Evolutionary conservation across 2,888 invertebrate genomes (phyloP), one percentile per base, ranked within the genome.

Genomic region (Petrolisthes cinctipes): DNA sequence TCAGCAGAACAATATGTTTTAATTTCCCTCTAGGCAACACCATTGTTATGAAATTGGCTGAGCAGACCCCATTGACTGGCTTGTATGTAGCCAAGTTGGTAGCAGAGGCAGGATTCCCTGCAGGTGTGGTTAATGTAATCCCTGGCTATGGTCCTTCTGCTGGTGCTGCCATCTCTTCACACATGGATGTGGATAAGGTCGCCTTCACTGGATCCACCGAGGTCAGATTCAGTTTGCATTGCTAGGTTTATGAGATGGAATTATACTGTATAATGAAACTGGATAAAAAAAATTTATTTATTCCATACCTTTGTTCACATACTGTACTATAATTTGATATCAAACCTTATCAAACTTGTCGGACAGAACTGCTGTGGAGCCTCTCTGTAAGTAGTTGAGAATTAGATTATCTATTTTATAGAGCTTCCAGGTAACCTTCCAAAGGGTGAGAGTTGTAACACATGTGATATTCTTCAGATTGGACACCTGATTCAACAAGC

Each of bases 31-130:
- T 91, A 93, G 94, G 95, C 73, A 95, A 97, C 93, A 96, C 96
- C 0, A 94, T 98, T 11, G 95, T 98, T 37, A 94, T 98, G 92
- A 99, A 99, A 93, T 97, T 98, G 0, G 98, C 99, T 0, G 98
- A 99, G 92, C 98, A 98, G 93, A 99, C 98, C 0, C 97, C 97
- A 0, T 94, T 99, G 86, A 97, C 98, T 0, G 97, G 98, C 0
- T 94, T 98, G 0, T 97, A 98, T 92, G 92, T 97, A 4, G 98
- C 98, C 0, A 95, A 97, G 91, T 94, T 99, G 82, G 93, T 94
- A 82, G 96, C 96, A 93, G 96, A 98, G 93, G 98, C 97, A 9
- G 98, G 98, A 0, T 97, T 98, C 93, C 98, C 98, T 0, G 94
- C 95, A 54, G 98, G 98, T 53, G 98, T 98, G 0, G 93, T 99